A percentile compares a stretch with the other conserved stretches of the same genome.
Conservation (phyloP, 1,140 invertebrate genomes). For the Neocloeon triangulifer region DNA sequence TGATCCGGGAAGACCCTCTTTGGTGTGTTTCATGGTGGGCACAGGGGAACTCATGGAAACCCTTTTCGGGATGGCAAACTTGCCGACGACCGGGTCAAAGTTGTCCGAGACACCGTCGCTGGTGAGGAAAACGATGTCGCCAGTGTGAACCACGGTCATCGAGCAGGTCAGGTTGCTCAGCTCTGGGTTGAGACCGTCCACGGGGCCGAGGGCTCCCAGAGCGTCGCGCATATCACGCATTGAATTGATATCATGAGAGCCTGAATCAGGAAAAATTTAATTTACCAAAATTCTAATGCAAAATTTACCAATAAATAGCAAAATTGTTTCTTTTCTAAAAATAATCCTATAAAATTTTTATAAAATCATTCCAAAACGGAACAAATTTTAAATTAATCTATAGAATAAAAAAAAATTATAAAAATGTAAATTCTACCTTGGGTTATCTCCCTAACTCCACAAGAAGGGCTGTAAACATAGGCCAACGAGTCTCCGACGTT, state of each 20-base stretch:
- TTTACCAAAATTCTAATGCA: too few species aligned
- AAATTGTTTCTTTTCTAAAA: too few species aligned
- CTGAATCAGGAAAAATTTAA: conserved; percentile 21
- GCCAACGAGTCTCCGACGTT: conserved; percentile 81
- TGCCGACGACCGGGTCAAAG: conserved; percentile 84
- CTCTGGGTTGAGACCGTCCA: conserved; percentile 72
- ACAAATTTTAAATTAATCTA: too few species aligned
- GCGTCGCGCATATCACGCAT: conserved; percentile 85
- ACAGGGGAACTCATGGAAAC: conserved; percentile 2
- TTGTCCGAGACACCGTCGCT: conserved; percentile 87
- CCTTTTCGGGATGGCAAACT: conserved; percentile 47
- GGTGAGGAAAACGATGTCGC: conserved; percentile 74
- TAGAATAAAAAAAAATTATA: too few species aligned
- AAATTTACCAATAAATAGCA: too few species aligned
- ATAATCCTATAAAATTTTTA: too few species aligned
- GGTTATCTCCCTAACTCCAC: conserved; percentile 49
- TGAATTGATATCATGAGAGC: conserved; percentile 71
- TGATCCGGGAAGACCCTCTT: conserved; percentile 6
- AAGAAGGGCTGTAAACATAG: conserved; percentile 60
- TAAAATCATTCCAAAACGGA: too few species aligned
- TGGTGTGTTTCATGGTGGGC: conserved; percentile 6
- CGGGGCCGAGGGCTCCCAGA: conserved; percentile 69
- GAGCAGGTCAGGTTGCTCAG: conserved; percentile 76
- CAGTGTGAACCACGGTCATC: conserved; percentile 58
- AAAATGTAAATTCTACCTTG: conserved; percentile 26